phyloP scores from a whole-genome alignment of 37 sponge, comb jelly and placozoan genomes.

The Spongia lamella region DNA sequence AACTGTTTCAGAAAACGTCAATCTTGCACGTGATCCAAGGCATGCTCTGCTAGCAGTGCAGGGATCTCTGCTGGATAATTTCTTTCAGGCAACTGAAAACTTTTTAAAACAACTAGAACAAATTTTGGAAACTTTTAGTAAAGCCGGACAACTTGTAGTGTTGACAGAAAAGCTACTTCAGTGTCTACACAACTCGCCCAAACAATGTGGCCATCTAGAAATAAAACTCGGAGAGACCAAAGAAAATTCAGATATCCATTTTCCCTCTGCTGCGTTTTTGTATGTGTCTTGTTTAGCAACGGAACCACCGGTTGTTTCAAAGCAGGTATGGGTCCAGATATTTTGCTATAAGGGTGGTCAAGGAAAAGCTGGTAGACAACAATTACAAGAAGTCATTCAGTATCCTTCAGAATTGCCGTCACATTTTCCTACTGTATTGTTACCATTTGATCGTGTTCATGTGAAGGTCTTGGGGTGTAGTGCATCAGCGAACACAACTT shows the following conservation, averaged over 20 bases:
- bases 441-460: slow-evolving; percentile 78
- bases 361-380: slow-evolving; percentile 74
- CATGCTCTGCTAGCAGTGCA: slow-evolving; percentile 1
- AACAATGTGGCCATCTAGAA: slow-evolving; percentile 20
- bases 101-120: too few relatives aligned
- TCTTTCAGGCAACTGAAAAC: slow-evolving; percentile 23
- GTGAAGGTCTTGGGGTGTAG: slow-evolving; percentile 60
- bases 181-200: slow-evolving; percentile 20
- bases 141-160: slow-evolving; percentile 3
- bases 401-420: slow-evolving; percentile 77
- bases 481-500: slow-evolving; percentile 23
- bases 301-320: not conserved
- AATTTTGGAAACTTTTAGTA: too few relatives aligned
- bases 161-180: slow-evolving; percentile 28
- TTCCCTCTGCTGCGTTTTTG: slow-evolving; percentile 60
- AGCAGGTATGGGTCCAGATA: slow-evolving; percentile 63
- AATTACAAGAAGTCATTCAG: slow-evolving; percentile 82
- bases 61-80: slow-evolving; percentile 51
- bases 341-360: slow-evolving; percentile 68
- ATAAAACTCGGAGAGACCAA: slow-evolving; percentile 50
- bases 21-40: too few relatives aligned
- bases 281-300: slow-evolving; percentile 51
- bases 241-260: slow-evolving; percentile 46
- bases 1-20: slow-evolving; percentile 21
- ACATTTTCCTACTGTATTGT: slow-evolving; percentile 68